Evolutionary conservation across 1,140 invertebrate species (phyloP).

Genomic region (Drosophila willistoni): DNA sequence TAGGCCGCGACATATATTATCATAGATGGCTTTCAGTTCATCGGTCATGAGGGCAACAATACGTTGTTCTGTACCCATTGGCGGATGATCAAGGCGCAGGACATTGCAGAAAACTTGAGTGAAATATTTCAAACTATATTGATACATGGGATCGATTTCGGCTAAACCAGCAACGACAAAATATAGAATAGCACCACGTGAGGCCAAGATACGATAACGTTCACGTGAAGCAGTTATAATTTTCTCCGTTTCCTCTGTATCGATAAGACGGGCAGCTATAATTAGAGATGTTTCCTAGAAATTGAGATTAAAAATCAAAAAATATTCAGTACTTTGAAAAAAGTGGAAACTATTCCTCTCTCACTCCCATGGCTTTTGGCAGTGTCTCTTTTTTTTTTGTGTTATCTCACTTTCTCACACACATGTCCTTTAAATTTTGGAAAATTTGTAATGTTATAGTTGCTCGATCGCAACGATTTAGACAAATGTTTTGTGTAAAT

Average conservation of each 20-base stretch:
- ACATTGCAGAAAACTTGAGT: slow-evolving; percentile 91
- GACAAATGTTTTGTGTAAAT: too few relatives aligned
- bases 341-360: too few relatives aligned
- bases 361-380: too few relatives aligned
- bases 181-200: slow-evolving; percentile 94
- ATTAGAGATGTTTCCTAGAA: slow-evolving; percentile 91
- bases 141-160: slow-evolving; percentile 97
- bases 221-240: slow-evolving; percentile 92
- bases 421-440: too few relatives aligned
- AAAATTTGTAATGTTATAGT: too few relatives aligned
- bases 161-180: slow-evolving; percentile 94
- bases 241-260: slow-evolving; percentile 92
- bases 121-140: slow-evolving; percentile 96
- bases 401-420: too few relatives aligned
- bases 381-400: too few relatives aligned
- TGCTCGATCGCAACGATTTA: too few relatives aligned
- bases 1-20: slow-evolving; percentile 93
- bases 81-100: slow-evolving; percentile 86
- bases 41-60: slow-evolving; percentile 88
- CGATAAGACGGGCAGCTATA: slow-evolving; percentile 90
- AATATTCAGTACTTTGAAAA: too few relatives aligned
- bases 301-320: too few relatives aligned
- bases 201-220: slow-evolving; percentile 92
- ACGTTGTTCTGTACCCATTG: slow-evolving; percentile 85
- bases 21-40: slow-evolving; percentile 92